Evolutionary conservation across 2,888 invertebrate genomes (phyloP).

Genomic region (Ophion slaviceki): DNA sequence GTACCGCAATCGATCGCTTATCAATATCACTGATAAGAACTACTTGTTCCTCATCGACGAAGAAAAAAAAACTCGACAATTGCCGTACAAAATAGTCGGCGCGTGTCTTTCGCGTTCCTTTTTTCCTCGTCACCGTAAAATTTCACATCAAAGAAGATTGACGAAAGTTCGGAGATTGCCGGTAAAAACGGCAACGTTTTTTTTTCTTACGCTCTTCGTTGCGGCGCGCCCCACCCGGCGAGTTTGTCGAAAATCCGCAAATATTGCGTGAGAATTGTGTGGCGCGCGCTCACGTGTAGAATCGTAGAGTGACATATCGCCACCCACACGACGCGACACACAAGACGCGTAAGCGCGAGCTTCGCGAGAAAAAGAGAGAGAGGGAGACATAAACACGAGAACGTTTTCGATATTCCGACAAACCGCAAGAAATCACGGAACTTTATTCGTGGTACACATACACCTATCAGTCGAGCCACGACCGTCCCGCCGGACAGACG

Average conservation of each 20-base stretch:
- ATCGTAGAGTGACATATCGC: constrained; percentile 11
- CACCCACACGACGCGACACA: constrained; percentile 6
- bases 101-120: too few relatives aligned
- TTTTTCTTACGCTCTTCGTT: too few relatives aligned
- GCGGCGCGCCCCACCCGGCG: too few relatives aligned
- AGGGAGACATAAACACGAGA: neutral
- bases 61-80: neutral
- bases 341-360: neutral
- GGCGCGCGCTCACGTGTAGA: neutral
- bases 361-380: constrained; percentile 3
- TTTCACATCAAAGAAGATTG: too few relatives aligned
- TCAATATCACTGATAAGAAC: constrained; percentile 24
- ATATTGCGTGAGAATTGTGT: neutral
- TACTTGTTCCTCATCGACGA: neutral
- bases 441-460: constrained; percentile 79
- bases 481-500: constrained; percentile 81
- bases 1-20: constrained; percentile 19
- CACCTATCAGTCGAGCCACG: constrained; percentile 81
- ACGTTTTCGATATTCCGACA: constrained; percentile 71
- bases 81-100: too few relatives aligned
- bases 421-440: constrained; percentile 79
- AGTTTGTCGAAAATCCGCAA: neutral
- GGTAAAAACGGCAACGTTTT: too few relatives aligned
- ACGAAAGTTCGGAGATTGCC: too few relatives aligned
- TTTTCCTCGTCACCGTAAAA: too few relatives aligned